A percentile compares a stretch with the other conserved stretches of the same genome.
These are phyloP conservation scores for Sebastes iracundus DNA, from an alignment of 2,797 vertebrate species.

Conservation along the genomic window DNA sequence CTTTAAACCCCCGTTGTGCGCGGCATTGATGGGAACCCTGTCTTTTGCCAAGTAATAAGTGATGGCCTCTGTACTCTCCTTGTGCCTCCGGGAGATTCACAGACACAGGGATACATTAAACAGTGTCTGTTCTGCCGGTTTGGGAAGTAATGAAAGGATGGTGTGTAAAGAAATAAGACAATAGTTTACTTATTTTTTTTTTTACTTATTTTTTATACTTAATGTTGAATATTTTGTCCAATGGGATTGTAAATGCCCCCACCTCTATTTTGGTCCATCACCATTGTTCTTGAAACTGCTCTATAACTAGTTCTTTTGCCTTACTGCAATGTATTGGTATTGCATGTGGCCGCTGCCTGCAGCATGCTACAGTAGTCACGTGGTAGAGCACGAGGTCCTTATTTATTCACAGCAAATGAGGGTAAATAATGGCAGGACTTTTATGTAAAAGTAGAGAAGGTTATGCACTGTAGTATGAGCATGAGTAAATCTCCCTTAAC, in stretches of 20 bases:
- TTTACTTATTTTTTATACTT: background rate
- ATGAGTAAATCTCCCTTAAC: background rate
- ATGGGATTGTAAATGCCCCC: background rate
- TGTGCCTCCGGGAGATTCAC: slow-evolving; percentile 52
- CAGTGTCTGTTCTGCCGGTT: slow-evolving; percentile 25
- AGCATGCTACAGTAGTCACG: background rate
- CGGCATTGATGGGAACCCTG: slow-evolving; percentile 59
- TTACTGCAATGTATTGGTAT: background rate
- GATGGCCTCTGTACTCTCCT: slow-evolving; percentile 57
- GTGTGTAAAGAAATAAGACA: background rate
- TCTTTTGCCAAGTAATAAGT: slow-evolving; percentile 67
- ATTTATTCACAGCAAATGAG: background rate
- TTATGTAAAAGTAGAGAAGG: background rate
- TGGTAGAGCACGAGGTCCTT: background rate
- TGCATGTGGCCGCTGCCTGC: background rate
- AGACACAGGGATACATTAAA: slow-evolving; percentile 46
- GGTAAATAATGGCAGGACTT: background rate
- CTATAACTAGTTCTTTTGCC: background rate
- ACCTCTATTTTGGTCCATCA: background rate
- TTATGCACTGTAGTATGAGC: background rate
- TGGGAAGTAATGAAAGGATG: slow-evolving; percentile 32
- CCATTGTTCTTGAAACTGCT: background rate
- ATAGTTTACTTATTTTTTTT: background rate
- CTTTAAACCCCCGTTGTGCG: slow-evolving; percentile 51
- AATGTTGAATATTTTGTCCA: background rate